Evolutionary conservation across 1,140 invertebrate genomes (phyloP), one percentile per base, ranked within the genome.

Genomic region (Drosophila ogumai): DNA sequence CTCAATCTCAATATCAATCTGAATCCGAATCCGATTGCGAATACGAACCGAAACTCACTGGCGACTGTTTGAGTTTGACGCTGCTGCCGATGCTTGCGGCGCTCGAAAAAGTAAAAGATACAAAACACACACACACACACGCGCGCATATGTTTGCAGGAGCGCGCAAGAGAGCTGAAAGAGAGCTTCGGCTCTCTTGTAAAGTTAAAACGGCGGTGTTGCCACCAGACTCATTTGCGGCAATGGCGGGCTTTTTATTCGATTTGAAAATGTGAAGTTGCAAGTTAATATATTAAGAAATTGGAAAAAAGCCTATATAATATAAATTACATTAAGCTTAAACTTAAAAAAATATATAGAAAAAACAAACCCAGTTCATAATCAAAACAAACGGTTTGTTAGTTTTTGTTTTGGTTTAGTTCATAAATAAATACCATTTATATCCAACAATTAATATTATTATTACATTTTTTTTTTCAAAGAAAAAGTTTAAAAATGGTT

Each of bases 61-160:
- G 43, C 50, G 74, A 88, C 61, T 82, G 85, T 81, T 87, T 69
- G 80, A 61, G 61, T 63, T 65, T 65, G 55, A 65, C 61, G 61
- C 84, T 88, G 85, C 84, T 88, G 50, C 50, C 49, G 31, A 52
- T 52, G 50, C 50, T 52, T 52, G 50, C 50, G 50, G 31, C 17
- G 50, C 52, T n/a, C 52, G 34, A 78, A 88, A 87, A 90, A 88
- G 85, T 88, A 90, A 88, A 88, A 88, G 84, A 88, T 88, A 88
- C 84, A 80, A 87, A 69, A 88, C 71, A 59, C 82, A 66, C 56
- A 81, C 67, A 65, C 49, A 72, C 31, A 55, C 43, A 66, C 38
- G 44, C 40, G 49, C 25, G 41, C 44, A 43, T 59, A 87, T 88
- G 84, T 87, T 88, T 88, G 80, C 72, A 87, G 84, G 79, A 87